Conservation (phyloP, 2,797 vertebrate species). For the Pelobates cultripes region DNA sequence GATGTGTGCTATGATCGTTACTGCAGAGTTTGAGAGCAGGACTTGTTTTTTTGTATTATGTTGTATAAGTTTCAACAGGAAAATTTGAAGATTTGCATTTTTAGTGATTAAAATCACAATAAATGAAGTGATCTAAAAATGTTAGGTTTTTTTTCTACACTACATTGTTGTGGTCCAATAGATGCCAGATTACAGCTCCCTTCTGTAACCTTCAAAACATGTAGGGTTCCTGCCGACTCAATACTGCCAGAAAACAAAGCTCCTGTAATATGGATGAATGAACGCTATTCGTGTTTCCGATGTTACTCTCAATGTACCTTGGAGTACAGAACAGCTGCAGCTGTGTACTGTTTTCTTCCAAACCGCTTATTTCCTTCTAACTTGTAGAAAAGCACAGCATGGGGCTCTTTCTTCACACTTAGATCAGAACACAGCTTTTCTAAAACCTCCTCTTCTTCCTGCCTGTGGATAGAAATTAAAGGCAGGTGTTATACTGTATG, state of each 20-base stretch:
- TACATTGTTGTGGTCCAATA: too few species aligned
- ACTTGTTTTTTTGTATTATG: too few species aligned
- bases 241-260: neutral
- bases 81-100: too few species aligned
- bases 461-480: slow-evolving; percentile 64
- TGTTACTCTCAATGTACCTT: slow-evolving; percentile 71
- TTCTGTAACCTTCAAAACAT: too few species aligned
- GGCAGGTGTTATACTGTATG: slow-evolving; percentile 32
- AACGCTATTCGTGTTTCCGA: neutral
- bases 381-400: slow-evolving; percentile 70
- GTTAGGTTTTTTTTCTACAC: too few species aligned
- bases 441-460: slow-evolving; percentile 74
- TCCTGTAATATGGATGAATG: neutral
- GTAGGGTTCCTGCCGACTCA: too few species aligned
- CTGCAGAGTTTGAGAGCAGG: too few species aligned
- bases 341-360: slow-evolving; percentile 72
- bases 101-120: too few species aligned
- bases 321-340: slow-evolving; percentile 78
- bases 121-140: too few species aligned
- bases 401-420: slow-evolving; percentile 70
- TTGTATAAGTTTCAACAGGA: too few species aligned
- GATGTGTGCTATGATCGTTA: too few species aligned
- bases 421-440: slow-evolving; percentile 64
- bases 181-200: too few species aligned
- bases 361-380: slow-evolving; percentile 82